Base-by-base conservation (phyloP, 2,888 invertebrate species). In the Camptogramma bilineatum region DNA sequence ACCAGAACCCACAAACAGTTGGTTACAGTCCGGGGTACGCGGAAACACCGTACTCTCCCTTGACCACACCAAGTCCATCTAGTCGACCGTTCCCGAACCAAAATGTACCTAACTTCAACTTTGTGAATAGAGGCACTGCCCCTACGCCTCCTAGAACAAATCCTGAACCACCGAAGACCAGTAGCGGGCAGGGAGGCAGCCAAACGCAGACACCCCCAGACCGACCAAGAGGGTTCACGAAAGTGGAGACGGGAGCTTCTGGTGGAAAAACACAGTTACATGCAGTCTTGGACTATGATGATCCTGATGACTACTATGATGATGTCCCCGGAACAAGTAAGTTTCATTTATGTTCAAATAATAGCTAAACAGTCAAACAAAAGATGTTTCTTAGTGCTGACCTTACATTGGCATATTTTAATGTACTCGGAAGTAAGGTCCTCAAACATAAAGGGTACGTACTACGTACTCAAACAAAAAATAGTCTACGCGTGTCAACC, bases 281-380 rank as follows among this genome's bases (percentile, higher is more conserved):
- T 82, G 96, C 96, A 3, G 95, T 96, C 19, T 91, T 96, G 54
- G 96, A 96, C 82, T 96, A 96, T 76, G 96, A 82, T 13, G 82
- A 96, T 73, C 94, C 94, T 65, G 87, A 86, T 48, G 83, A 88
- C 48, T 94, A 95, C 76, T 95, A 95, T 63, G 95, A 96, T 73
- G 95, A 95, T 68, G 93, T 93, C 71, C 94, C 94, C 69, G 94
- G 93, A 50, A 87, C 90, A 75, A 89, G 92, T 92, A 78, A 83
- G 72, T 52, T 24, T 17, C 44, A 39, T 39, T 34, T 39, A 13
- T 13, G 10, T 39, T 44, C 44, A 44, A 5, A 8, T n/a, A 44
- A 17, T 39, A 39, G 13, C 34, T 39, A 2, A 39, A 13, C 13
- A 13, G 34, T 39, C 13, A 13, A 13, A 44, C 44, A 44, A 44